A percentile compares a stretch with the other conserved stretches of the same genome.
phyloP scores from a whole-genome alignment of 2,888 invertebrate genomes.

The Ecliptopera silaceata region DNA sequence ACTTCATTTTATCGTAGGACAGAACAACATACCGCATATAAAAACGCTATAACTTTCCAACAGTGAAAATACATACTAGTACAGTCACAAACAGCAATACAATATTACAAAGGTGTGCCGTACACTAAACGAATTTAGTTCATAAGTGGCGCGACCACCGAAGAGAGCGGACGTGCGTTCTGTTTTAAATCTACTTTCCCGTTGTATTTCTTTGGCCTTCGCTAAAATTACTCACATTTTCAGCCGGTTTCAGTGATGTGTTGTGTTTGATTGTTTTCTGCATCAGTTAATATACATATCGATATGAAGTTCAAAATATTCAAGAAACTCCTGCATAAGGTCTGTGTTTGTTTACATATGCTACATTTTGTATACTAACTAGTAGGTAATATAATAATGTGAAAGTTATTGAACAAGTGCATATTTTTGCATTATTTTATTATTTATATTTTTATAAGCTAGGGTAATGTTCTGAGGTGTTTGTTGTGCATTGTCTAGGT shows the following conservation, averaged over 20 bases:
- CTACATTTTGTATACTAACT: conserved; percentile 38
- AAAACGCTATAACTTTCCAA: neutral
- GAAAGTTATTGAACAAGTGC: too few species aligned
- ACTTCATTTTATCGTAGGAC: too few species aligned
- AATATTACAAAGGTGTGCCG: neutral
- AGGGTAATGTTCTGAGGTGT: neutral
- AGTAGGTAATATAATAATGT: too few species aligned
- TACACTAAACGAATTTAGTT: conserved; percentile 35
- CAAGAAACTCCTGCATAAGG: conserved; percentile 70
- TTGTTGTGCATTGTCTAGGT: too few species aligned
- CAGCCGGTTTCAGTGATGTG: conserved; percentile 47
- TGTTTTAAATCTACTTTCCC: conserved; percentile 15
- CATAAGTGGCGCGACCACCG: conserved; percentile 34
- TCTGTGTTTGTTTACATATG: conserved; percentile 41
- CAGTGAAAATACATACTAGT: conserved; percentile 16
- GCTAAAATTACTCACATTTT: conserved; percentile 44
- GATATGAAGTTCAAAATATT: conserved; percentile 75
- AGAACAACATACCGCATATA: neutral
- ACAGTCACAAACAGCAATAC: conserved; percentile 6
- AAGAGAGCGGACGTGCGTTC: conserved; percentile 38
- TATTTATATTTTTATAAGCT: too few species aligned
- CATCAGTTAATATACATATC: conserved; percentile 11
- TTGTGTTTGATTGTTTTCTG: conserved; percentile 36
- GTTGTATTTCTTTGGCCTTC: conserved; percentile 47
- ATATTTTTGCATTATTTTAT: too few species aligned